Percentiles rank a stretch among this genome's conserved stretches.
Evolutionary conservation across 2,113 vertebrate species (phyloP).

Genomic region (Capricornis sumatraensis): DNA sequence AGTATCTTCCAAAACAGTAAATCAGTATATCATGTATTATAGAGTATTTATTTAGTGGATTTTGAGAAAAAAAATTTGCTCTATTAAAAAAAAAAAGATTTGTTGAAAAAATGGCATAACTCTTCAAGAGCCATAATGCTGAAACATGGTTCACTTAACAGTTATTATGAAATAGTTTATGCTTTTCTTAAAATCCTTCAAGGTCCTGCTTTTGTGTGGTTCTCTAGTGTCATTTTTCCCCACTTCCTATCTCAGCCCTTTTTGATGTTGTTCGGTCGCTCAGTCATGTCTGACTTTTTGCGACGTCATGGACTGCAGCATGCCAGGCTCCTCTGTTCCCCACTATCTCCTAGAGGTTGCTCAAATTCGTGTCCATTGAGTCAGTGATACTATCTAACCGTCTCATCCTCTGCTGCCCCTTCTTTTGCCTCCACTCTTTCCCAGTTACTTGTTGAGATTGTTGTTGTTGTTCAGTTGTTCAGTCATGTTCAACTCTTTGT

Average conservation of each 20-base stretch:
- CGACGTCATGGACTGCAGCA: fast-evolving
- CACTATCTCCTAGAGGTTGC: neutral
- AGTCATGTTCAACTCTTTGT: neutral
- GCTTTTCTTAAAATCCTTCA: neutral
- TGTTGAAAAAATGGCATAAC: neutral
- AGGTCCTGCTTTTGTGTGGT: neutral
- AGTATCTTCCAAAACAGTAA: neutral
- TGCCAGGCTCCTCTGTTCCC: neutral
- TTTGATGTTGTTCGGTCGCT: neutral
- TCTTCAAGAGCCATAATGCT: neutral
- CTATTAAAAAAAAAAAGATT: neutral
- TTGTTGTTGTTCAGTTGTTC: neutral
- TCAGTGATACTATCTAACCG: neutral
- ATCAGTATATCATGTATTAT: neutral
- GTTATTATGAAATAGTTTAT: neutral
- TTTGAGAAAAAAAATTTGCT: neutral
- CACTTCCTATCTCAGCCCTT: neutral
- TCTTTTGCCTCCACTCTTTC: neutral
- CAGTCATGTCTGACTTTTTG: neutral
- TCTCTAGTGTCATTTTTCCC: neutral
- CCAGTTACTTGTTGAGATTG: neutral
- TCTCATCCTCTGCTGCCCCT: neutral
- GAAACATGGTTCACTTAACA: neutral
- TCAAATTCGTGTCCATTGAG: neutral
- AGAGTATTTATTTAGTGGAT: neutral